A percentile compares a stretch with the other conserved stretches of the same genome.
phyloP scores from a whole-genome alignment of 2,888 invertebrate genomes.

The Campoletis raptor region DNA sequence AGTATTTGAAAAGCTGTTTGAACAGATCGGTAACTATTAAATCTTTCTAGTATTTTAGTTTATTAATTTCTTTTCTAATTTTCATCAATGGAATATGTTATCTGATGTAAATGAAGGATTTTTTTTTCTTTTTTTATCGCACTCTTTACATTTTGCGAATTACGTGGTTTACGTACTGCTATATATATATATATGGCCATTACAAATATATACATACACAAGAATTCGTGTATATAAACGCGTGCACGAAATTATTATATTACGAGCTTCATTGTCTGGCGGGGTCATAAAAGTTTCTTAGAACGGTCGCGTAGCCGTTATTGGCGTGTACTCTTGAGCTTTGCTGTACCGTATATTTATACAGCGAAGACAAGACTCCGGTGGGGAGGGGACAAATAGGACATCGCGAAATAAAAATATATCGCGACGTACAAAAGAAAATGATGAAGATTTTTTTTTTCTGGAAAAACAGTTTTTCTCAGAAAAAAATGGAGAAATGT shows the following conservation, averaged over 20 bases:
- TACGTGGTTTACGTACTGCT: not conserved
- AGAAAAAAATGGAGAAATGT: not conserved
- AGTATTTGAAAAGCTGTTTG: not conserved
- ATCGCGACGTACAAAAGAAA: conserved; percentile 11
- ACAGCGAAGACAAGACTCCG: not conserved
- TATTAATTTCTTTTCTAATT: not conserved
- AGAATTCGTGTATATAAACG: not conserved
- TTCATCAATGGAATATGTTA: not conserved
- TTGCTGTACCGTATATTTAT: not conserved
- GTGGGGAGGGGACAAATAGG: not conserved
- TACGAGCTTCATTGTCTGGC: conserved; percentile 68
- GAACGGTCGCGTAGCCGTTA: conserved; percentile 63
- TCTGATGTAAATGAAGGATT: not conserved
- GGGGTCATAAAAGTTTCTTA: conserved; percentile 68
- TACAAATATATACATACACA: not conserved
- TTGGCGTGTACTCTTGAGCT: conserved; percentile 52
- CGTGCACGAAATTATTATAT: conserved; percentile 64
- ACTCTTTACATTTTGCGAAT: not conserved
- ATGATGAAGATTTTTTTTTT: not conserved
- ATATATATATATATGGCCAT: not conserved
- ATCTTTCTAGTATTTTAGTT: not conserved
- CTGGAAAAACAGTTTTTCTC: not conserved
- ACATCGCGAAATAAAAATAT: conserved; percentile 3
- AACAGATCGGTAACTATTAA: not conserved
- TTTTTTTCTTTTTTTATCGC: not conserved